phyloP scores from a whole-genome alignment of 2,888 invertebrate species.

The Trissolcus japonicus region DNA sequence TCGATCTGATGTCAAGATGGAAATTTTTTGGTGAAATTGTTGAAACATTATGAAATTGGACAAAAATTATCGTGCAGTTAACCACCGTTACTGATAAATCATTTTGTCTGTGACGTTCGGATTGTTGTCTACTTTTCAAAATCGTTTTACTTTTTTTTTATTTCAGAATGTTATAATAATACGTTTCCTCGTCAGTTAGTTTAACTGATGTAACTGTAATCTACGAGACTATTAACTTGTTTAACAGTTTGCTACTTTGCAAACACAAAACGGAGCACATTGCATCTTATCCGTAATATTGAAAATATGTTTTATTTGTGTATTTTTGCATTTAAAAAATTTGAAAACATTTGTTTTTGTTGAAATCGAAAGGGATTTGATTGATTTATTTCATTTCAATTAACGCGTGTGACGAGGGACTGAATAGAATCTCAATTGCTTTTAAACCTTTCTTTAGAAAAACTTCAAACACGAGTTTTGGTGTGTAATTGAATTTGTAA shows the following conservation, averaged over 20 bases:
- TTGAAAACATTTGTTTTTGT: no score
- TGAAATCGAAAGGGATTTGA: slow-evolving; percentile 6
- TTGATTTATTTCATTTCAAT: neutral
- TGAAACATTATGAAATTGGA: no score
- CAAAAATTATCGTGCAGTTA: no score
- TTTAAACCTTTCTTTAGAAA: neutral
- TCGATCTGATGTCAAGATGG: no score
- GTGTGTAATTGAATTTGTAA: slow-evolving; percentile 31
- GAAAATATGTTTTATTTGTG: neutral
- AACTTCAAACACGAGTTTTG: neutral
- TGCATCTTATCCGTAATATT: neutral
- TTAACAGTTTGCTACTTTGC: slow-evolving; percentile 20
- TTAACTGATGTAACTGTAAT: slow-evolving; percentile 49
- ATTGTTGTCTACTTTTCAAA: slow-evolving; percentile 32
- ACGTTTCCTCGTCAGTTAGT: slow-evolving; percentile 32
- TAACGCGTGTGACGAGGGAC: neutral
- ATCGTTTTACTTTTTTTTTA: slow-evolving; percentile 13
- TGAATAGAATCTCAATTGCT: slow-evolving; percentile 5
- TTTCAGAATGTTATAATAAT: slow-evolving; percentile 38
- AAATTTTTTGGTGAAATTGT: no score
- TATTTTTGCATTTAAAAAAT: neutral
- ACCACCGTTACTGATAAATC: neutral
- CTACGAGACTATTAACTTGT: slow-evolving; percentile 35
- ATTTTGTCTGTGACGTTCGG: slow-evolving; percentile 10
- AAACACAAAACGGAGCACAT: neutral